Conservation (phyloP, 2,113 vertebrate species). For the Sorex araneus region DNA sequence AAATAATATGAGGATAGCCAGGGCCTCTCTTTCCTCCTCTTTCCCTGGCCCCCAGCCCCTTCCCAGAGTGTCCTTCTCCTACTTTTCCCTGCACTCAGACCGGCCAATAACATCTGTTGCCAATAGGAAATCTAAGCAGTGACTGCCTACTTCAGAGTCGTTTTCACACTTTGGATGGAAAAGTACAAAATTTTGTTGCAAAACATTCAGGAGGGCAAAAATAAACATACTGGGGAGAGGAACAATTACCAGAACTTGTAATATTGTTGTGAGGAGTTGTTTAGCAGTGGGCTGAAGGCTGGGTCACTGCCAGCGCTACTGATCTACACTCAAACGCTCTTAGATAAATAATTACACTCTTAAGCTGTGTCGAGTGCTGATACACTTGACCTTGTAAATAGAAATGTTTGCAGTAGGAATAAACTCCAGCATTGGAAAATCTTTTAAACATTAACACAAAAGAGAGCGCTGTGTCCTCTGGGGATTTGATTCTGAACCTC, state of each 20-base stretch:
- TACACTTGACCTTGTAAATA: constrained; percentile 96
- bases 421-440: constrained; percentile 92
- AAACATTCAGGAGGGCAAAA: constrained; percentile 82
- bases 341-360: constrained; percentile 95
- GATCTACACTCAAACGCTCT: constrained; percentile 93
- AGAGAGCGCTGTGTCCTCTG: constrained; percentile 89
- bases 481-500: constrained; percentile 90
- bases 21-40: background rate
- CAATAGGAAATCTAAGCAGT: constrained; percentile 70
- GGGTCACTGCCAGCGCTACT: constrained; percentile 92
- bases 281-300: constrained; percentile 88
- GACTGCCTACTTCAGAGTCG: constrained; percentile 78
- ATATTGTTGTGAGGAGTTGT: constrained; percentile 88
- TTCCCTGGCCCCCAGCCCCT: background rate
- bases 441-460: constrained; percentile 94
- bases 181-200: constrained; percentile 79
- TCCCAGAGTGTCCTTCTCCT: constrained; percentile 21
- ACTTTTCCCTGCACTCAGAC: constrained; percentile 65
- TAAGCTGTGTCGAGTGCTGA: constrained; percentile 92
- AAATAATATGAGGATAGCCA: background rate
- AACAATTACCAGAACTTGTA: constrained; percentile 89
- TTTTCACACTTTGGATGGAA: constrained; percentile 82
- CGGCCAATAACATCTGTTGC: constrained; percentile 82
- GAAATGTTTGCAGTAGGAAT: constrained; percentile 95
- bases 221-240: constrained; percentile 87